phyloP scores from a whole-genome alignment of 2,888 invertebrate species.

The Himalopsyche kuldschensis region DNA sequence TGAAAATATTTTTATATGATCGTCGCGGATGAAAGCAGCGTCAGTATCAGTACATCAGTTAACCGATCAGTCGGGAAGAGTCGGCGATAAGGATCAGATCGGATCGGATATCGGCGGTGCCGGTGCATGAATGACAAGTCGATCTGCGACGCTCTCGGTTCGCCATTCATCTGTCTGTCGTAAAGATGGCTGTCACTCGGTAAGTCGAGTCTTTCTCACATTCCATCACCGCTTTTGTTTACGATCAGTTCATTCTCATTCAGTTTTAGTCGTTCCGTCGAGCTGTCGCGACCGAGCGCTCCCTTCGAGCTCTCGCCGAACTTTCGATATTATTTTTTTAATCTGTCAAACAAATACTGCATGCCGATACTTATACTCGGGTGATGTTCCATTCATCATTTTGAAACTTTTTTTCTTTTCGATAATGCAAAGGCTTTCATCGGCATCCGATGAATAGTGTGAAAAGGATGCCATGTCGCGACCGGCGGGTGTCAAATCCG shows the following conservation, averaged over 20 bases:
- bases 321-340: neutral
- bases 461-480: constrained; percentile 51
- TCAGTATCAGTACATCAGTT: no score
- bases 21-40: neutral
- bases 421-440: constrained; percentile 61
- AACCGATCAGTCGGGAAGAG: neutral
- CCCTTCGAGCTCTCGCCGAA: neutral
- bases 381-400: neutral
- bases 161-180: neutral
- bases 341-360: neutral
- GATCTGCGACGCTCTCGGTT: neutral
- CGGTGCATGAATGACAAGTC: neutral
- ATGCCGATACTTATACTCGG: neutral
- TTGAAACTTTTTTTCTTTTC: neutral
- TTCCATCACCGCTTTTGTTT: neutral
- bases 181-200: neutral
- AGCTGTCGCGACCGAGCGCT: neutral
- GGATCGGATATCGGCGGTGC: neutral
- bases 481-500: neutral
- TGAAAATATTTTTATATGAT: neutral
- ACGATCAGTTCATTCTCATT: neutral
- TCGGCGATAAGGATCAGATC: neutral
- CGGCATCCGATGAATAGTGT: constrained; percentile 51
- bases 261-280: neutral
- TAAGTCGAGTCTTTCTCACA: constrained; percentile 1